Evolutionary conservation across 2,888 invertebrate species (phyloP), one percentile per base, ranked within the genome.

Genomic region (Platerodrilus igneus): DNA sequence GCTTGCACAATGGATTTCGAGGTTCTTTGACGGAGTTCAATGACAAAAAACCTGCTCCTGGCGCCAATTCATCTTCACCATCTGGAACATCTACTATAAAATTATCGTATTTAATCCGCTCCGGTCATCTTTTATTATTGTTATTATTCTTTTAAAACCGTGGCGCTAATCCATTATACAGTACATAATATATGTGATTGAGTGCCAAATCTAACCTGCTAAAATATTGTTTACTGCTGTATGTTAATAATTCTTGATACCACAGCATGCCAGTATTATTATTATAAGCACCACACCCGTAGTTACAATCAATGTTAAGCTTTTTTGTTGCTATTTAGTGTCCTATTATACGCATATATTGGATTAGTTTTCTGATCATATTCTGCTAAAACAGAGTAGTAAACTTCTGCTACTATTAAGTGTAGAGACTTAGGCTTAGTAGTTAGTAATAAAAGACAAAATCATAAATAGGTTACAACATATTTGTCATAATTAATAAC

Each of bases 21-120:
- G 80, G 81, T 26, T 76, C 81, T 2, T 68, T 81, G 19, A 71
- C 79, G 46, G 81, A 81, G 68, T 73, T 78, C 35, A 75, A 72
- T 48, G 68, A 78, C 49, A 41, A 43, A 48, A 41, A 50, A 37
- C 40, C 42, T 20, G 35, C 32, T 34, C 36, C 50, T 26, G 51
- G 50, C 28, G 21, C 23, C 28, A 38, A 31, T 28, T 21, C 34
- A 18, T 32, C 38, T 11, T 18, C 42, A 14, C 37, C 46, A 13
- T 33, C 30, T 20, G 44, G 45, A 41, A 50, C 48, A 39, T 37
- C 42, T 37, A 32, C 47, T 34, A 32, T 37, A 40, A 41, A 17
- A 32, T 32, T 41, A 25, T 32, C 40, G 34, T 43, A 37, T 43
- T 39, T 44, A 17, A 36, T 40, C 11, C 37, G 28, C 15, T 27